Evolutionary conservation across 2,113 vertebrate genomes (phyloP).

Genomic region (Brachionichthys hirsutus): DNA sequence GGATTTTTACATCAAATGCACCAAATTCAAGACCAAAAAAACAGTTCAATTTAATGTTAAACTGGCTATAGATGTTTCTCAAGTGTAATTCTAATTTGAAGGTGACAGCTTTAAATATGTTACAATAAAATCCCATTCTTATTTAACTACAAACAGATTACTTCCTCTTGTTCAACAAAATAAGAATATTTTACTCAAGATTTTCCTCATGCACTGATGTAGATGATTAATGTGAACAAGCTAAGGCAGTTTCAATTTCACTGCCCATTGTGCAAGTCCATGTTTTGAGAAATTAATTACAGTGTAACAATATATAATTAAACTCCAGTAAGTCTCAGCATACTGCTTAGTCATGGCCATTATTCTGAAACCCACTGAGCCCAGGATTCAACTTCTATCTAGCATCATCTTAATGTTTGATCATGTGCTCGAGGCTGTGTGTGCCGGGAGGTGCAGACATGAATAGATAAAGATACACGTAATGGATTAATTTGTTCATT

Average conservation of each 20-base stretch:
- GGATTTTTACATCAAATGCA: too few relatives aligned
- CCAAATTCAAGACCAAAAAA: too few relatives aligned
- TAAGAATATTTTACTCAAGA: conserved; percentile 40
- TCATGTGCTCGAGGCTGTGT: conserved; percentile 1
- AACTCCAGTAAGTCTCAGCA: conserved; percentile 35
- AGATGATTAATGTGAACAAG: conserved; percentile 57
- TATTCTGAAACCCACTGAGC: conserved; percentile 40
- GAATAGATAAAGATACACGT: not conserved
- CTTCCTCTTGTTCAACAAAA: too few relatives aligned
- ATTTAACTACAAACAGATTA: too few relatives aligned
- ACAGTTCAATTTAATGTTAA: too few relatives aligned
- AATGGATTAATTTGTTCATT: too few relatives aligned
- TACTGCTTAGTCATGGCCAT: conserved; percentile 47
- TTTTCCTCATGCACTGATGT: conserved; percentile 46
- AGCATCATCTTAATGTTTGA: conserved; percentile 12
- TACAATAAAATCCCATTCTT: too few relatives aligned
- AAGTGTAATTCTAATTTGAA: too few relatives aligned
- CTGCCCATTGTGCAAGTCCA: conserved; percentile 50
- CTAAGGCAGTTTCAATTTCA: conserved; percentile 44
- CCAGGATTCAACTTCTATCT: conserved; percentile 8
- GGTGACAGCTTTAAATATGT: too few relatives aligned
- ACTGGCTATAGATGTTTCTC: too few relatives aligned
- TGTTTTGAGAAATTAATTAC: conserved; percentile 67
- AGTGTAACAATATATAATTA: conserved; percentile 63
- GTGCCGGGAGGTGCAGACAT: not conserved